Percentiles rank a stretch among this genome's conserved stretches.
Evolutionary conservation across 2,113 vertebrate genomes (phyloP).

Genomic region (Tauraco erythrolophus): DNA sequence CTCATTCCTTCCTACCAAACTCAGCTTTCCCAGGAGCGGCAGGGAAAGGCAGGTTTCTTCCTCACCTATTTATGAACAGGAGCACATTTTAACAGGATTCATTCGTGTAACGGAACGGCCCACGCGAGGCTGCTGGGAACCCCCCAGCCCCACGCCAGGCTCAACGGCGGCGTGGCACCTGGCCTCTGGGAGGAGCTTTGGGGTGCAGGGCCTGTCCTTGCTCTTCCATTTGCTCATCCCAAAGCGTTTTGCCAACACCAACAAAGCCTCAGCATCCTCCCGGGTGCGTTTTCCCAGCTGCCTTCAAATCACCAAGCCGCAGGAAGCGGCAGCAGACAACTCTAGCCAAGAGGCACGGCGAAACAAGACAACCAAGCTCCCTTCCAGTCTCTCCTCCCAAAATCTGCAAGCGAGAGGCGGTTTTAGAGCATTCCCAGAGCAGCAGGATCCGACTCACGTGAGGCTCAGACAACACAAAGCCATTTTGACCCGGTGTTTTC

Average conservation of each 20-base stretch:
- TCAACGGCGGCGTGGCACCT: too few species aligned
- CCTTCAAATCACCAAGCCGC: background rate
- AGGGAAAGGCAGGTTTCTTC: background rate
- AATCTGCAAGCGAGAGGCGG: background rate
- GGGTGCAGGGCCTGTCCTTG: too few species aligned
- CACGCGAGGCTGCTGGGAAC: too few species aligned
- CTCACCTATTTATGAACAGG: background rate
- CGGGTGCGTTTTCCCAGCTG: fast-evolving
- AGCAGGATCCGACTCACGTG: fast-evolving
- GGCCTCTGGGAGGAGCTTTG: too few species aligned
- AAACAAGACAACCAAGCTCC: background rate
- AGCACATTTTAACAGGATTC: background rate
- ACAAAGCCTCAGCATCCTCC: background rate
- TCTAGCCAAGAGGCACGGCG: background rate
- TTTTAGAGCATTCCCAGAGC: background rate
- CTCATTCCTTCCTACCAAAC: background rate
- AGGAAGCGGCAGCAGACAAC: background rate
- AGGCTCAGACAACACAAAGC: background rate
- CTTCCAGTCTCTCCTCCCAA: background rate
- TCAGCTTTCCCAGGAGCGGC: background rate
- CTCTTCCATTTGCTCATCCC: too few species aligned
- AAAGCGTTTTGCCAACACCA: too few species aligned
- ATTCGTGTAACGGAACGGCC: background rate
- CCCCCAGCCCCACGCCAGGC: too few species aligned
- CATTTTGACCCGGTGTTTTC: fast-evolving